Evolutionary conservation across 92 coral and sea anemone genomes (phyloP).

Genomic region (Porites lobata): DNA sequence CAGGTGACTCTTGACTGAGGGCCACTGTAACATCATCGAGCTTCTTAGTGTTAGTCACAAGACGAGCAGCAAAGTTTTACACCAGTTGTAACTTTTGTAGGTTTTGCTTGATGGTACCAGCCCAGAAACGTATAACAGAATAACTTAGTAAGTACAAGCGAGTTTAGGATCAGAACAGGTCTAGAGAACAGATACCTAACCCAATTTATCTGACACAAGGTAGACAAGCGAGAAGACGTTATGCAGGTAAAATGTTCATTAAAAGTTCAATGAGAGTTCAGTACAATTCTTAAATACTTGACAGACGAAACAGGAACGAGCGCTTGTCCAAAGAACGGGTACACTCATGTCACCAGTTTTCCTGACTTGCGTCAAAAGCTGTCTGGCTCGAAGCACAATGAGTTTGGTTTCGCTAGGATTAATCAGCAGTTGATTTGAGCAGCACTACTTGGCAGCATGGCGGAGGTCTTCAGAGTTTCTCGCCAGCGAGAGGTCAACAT

Average conservation of each 20-base stretch:
- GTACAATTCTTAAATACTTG: neutral
- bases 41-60: no score
- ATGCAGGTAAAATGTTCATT: neutral
- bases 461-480: neutral
- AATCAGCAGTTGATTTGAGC: no score
- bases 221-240: neutral
- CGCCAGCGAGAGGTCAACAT: neutral
- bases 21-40: no score
- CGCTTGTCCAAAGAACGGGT: constrained; percentile 18
- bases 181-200: neutral
- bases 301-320: constrained; percentile 25
- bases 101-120: no score
- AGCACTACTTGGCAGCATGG: no score
- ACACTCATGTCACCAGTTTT: neutral
- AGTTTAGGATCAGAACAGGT: neutral
- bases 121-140: no score
- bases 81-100: no score
- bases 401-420: neutral
- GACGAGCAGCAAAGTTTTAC: no score
- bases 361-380: neutral
- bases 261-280: neutral
- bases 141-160: no score
- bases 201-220: neutral
- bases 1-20: no score
- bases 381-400: constrained; percentile 7